Evolutionary conservation across 2,113 vertebrate genomes (phyloP), one percentile per base, ranked within the genome.

Genomic region (Varanus salvator): DNA sequence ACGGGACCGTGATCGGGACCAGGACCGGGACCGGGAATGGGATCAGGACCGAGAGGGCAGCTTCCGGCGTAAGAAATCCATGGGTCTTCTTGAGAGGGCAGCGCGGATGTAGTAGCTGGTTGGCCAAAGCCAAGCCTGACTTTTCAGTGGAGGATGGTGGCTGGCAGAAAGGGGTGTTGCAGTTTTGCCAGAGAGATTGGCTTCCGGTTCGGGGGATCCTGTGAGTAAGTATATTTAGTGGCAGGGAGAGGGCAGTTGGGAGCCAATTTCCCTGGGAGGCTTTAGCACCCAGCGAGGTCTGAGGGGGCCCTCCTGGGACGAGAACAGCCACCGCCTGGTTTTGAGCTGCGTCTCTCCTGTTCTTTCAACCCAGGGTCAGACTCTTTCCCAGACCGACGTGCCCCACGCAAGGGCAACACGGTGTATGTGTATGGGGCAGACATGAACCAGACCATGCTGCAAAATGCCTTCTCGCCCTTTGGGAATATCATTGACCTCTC

Each of bases 401-500:
- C 97, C 9, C 97, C 98, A 9, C 96, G 98, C 27, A 98, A 99
- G 92, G 98, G 98, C 38, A 99, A 99, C 8, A 99, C 98, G 0
- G 97, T 99, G 54, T 99, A 99, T 0, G 98, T 99, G 76, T 97
- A 97, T 0, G 98, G 98, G 38, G 96, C 97, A 6, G 98, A 98
- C 66, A 98, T 99, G 68, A 96, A 96, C 0, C 98, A 98, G 90
- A 97, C 98, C 85, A 97, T 97, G 80, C 97, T 99, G 91, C 98
- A 97, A 4, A 92, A 97, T 0, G 97, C 98, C 75, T 99, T 99
- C 92, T 96, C 97, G 52, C 96, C 97, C 75, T 98, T 98, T 6
- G 98, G 98, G 88, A 98, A 95, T 95, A 98, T 99, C 95, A 98
- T 99, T n/a, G 98, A 99, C 94, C 97, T 99, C 87, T 98, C 98